These are phyloP conservation scores for Anser cygnoides DNA, from an alignment of 2,113 vertebrate genomes.

Conservation along the genomic window DNA sequence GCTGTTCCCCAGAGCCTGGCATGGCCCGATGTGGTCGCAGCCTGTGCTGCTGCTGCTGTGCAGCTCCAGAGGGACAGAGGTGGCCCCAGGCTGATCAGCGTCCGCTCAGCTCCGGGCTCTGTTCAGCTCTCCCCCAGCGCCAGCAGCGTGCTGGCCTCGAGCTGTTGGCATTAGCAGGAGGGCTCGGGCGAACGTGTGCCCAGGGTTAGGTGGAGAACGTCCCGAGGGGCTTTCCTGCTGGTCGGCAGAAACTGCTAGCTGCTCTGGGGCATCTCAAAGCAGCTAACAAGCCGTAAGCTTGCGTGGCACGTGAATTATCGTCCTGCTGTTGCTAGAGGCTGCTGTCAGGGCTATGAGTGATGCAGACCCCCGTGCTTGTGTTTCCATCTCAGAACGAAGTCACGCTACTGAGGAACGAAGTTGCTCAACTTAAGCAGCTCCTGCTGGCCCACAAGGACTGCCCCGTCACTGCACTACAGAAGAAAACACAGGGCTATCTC, in stretches of 20 bases:
- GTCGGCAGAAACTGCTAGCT: rapidly evolving
- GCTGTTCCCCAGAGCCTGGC: background rate
- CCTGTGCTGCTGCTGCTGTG: background rate
- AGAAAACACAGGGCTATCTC: conserved; percentile 87
- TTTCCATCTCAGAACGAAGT: conserved; percentile 83
- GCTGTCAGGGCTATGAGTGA: background rate
- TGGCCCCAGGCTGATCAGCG: no score
- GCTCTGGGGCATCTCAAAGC: background rate
- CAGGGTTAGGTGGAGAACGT: background rate
- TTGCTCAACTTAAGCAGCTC: conserved; percentile 97
- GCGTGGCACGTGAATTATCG: rapidly evolving
- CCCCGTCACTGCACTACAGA: conserved; percentile 95
- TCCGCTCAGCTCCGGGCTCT: background rate
- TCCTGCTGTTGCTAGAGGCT: background rate
- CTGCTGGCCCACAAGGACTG: conserved; percentile 98
- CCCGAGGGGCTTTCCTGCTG: background rate
- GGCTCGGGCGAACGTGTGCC: background rate
- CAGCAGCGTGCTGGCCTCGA: background rate
- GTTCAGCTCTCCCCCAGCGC: background rate
- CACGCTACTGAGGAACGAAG: conserved; percentile 93
- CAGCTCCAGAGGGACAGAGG: background rate
- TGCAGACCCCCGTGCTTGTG: background rate
- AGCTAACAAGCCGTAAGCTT: rapidly evolving
- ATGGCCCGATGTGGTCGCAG: background rate
- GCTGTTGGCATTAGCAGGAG: background rate